These are phyloP conservation scores for Lepidotrigona ventralis DNA, from an alignment of 1,140 invertebrate genomes.

Conservation along the genomic window DNA sequence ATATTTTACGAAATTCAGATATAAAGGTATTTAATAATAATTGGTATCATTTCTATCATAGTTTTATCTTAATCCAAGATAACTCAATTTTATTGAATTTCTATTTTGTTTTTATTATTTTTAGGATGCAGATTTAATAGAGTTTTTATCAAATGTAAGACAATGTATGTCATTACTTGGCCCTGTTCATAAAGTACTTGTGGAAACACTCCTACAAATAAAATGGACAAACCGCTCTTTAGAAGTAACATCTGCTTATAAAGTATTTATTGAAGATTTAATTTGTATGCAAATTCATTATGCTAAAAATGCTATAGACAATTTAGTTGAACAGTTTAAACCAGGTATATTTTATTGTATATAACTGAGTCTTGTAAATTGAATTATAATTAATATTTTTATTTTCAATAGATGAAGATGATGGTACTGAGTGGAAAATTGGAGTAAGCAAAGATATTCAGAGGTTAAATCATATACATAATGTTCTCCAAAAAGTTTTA, in stretches of 20 bases:
- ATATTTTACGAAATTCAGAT: constrained; percentile 72
- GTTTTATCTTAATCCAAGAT: neutral
- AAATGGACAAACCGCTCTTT: constrained; percentile 80
- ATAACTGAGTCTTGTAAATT: constrained; percentile 8
- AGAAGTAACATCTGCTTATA: constrained; percentile 81
- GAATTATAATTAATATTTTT: constrained; percentile 45
- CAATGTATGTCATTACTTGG: constrained; percentile 82
- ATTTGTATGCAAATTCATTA: constrained; percentile 84
- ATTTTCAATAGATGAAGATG: constrained; percentile 62
- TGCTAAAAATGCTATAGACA: constrained; percentile 81
- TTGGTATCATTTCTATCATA: neutral
- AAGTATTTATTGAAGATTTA: constrained; percentile 83
- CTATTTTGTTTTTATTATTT: constrained; percentile 50
- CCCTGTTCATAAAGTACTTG: constrained; percentile 80
- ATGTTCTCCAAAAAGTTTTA: constrained; percentile 80
- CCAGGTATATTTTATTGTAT: constrained; percentile 71
- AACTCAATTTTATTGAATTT: neutral
- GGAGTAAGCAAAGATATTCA: constrained; percentile 76
- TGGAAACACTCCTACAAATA: constrained; percentile 83
- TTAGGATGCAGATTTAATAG: constrained; percentile 82
- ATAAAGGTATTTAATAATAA: constrained; percentile 65
- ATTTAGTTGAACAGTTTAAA: constrained; percentile 82
- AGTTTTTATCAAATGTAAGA: constrained; percentile 80
- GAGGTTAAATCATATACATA: constrained; percentile 81
- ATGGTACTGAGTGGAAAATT: constrained; percentile 75